Conservation (phyloP, 64 coral and sea anemone species). For the Porites australiensis region DNA sequence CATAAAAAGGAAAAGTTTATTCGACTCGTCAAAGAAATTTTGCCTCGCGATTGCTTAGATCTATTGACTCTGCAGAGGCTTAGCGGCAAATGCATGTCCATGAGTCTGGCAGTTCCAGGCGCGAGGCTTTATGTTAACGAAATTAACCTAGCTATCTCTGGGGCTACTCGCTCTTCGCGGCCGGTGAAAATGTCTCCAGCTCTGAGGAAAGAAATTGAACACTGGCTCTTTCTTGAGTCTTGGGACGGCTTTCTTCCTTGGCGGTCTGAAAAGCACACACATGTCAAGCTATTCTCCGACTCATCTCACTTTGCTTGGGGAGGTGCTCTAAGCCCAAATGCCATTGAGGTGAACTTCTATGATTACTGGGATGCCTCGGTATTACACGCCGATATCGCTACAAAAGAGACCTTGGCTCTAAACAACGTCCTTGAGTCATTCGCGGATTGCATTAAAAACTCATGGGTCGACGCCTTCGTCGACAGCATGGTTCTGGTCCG, state of each 20-base stretch:
- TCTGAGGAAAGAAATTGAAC: slow-evolving; percentile 1
- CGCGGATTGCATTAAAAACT: background rate
- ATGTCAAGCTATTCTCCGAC: background rate
- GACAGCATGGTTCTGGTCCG: slow-evolving; percentile 9
- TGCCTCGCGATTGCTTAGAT: background rate
- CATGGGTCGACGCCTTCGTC: slow-evolving; percentile 36
- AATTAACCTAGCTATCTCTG: background rate
- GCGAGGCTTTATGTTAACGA: slow-evolving; percentile 26
- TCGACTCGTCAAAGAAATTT: background rate
- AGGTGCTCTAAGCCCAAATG: background rate
- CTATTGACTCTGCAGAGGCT: background rate
- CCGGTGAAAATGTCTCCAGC: background rate
- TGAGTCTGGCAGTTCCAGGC: slow-evolving; percentile 34
- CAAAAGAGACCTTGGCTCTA: slow-evolving; percentile 16
- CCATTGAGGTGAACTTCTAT: background rate
- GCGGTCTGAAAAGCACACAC: slow-evolving; percentile 22
- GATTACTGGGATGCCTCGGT: background rate
- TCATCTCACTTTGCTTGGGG: background rate
- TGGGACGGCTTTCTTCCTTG: slow-evolving; percentile 26
- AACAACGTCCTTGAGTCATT: background rate
- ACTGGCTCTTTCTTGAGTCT: slow-evolving; percentile 32
- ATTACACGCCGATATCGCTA: background rate
- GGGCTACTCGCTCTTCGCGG: background rate
- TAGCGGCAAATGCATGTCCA: slow-evolving; percentile 19
- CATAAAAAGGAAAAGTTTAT: slow-evolving; percentile 42